Conservation (phyloP, 2,797 vertebrate genomes). For the Galaxias olidus region DNA sequence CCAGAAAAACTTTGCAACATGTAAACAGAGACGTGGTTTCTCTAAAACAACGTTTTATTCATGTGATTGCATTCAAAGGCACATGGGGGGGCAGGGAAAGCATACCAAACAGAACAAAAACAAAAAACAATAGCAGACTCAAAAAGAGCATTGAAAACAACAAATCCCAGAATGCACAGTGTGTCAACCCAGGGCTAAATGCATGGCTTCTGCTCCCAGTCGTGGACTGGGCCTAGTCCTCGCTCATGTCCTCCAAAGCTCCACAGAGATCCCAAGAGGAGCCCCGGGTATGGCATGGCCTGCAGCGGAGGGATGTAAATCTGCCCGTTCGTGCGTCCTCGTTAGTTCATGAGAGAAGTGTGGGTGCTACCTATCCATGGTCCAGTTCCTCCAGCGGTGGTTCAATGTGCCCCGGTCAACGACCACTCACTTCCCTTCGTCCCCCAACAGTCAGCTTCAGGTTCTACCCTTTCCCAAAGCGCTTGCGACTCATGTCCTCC, state of each 20-base stretch:
- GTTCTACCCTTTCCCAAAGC: not conserved
- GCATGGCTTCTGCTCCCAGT: conserved; percentile 63
- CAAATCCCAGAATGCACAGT: too few species aligned
- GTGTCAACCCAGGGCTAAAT: conserved; percentile 52
- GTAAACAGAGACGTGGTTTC: conserved; percentile 38
- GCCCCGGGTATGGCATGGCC: too few species aligned
- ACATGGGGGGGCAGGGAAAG: conserved; percentile 43
- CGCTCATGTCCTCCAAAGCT: too few species aligned
- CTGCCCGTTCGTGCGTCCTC: too few species aligned
- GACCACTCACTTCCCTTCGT: not conserved
- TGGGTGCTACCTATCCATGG: too few species aligned
- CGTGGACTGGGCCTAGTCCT: too few species aligned
- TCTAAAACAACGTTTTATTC: conserved; percentile 71
- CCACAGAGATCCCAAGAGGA: too few species aligned
- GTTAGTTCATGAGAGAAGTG: too few species aligned
- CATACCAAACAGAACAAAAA: conserved; percentile 57
- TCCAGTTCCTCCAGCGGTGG: not conserved
- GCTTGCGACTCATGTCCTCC: conserved; percentile 82
- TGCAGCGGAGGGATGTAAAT: too few species aligned
- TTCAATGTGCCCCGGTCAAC: conserved; percentile 54
- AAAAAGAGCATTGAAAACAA: too few species aligned
- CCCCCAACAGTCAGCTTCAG: not conserved
- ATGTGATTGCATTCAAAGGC: conserved; percentile 57
- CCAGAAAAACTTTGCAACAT: not conserved
- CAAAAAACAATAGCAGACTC: too few species aligned